A percentile compares a stretch with the other conserved stretches of the same genome.
phyloP scores from a whole-genome alignment of 1,140 invertebrate species.

The Epicauta chinensis region DNA sequence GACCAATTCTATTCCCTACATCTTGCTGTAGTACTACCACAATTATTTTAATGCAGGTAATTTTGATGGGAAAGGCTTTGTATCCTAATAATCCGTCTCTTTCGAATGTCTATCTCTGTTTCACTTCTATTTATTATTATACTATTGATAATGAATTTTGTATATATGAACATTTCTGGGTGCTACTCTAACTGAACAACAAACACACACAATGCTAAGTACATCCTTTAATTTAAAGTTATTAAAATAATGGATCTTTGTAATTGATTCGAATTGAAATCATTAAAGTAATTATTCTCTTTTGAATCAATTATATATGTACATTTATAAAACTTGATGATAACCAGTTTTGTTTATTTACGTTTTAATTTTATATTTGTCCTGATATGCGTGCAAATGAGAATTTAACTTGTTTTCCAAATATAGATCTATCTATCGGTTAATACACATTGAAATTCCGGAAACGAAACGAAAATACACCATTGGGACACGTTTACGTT shows the following conservation, averaged over 20 bases:
- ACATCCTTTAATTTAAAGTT: conserved; percentile 21
- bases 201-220: conserved; percentile 8
- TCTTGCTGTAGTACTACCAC: conserved; percentile 6
- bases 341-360: no score
- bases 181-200: background rate
- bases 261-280: conserved; percentile 26
- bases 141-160: no score
- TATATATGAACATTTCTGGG: background rate
- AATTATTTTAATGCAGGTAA: conserved; percentile 7
- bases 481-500: no score
- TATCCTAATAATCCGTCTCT: no score
- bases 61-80: background rate
- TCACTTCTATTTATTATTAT: no score
- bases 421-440: background rate
- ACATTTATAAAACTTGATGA: conserved; percentile 11
- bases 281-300: conserved; percentile 26
- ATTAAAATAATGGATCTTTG: conserved; percentile 22
- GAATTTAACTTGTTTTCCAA: background rate
- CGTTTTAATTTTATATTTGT: background rate
- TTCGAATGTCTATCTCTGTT: no score
- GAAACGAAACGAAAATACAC: no score
- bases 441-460: no score
- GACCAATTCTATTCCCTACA: conserved; percentile 14
- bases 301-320: conserved; percentile 3
- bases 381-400: background rate